Conservation (phyloP, 1,140 invertebrate species). For the Ceratosolen fusciceps region DNA sequence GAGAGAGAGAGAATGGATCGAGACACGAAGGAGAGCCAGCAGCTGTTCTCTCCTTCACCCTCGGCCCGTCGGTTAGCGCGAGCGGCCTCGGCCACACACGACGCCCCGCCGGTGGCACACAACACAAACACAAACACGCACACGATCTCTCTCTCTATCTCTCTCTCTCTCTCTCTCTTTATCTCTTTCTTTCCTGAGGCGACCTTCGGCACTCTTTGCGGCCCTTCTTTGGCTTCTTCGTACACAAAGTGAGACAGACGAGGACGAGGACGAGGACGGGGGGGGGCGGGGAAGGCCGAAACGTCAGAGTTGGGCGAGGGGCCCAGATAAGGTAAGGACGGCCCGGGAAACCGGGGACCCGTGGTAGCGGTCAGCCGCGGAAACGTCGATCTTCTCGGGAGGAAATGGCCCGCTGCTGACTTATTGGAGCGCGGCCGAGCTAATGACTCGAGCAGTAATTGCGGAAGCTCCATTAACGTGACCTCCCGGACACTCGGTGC, state of each 20-base stretch:
- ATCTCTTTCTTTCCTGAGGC: constrained; percentile 8
- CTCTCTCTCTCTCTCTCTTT: constrained; percentile 29
- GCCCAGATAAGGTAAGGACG: not conserved
- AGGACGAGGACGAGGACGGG: not conserved
- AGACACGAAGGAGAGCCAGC: constrained; percentile 14
- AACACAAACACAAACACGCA: no score
- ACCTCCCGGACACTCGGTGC: no score
- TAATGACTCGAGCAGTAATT: constrained; percentile 2
- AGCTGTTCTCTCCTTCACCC: constrained; percentile 40
- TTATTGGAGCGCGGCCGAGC: not conserved
- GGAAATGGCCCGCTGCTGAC: not conserved
- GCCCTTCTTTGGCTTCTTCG: not conserved
- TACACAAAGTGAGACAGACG: not conserved
- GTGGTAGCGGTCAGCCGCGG: not conserved
- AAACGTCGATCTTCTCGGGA: not conserved
- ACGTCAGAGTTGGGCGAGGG: no score
- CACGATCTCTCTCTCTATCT: constrained; percentile 32
- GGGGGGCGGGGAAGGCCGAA: no score
- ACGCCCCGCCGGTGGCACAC: constrained; percentile 52
- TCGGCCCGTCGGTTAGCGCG: constrained; percentile 16
- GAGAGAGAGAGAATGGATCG: constrained; percentile 9
- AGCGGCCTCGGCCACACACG: constrained; percentile 53
- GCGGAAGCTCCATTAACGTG: constrained; percentile 11
- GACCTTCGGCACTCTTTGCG: constrained; percentile 32
- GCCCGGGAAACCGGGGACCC: not conserved